phyloP scores from a whole-genome alignment of 2,888 invertebrate genomes.

The Aquatica leii region DNA sequence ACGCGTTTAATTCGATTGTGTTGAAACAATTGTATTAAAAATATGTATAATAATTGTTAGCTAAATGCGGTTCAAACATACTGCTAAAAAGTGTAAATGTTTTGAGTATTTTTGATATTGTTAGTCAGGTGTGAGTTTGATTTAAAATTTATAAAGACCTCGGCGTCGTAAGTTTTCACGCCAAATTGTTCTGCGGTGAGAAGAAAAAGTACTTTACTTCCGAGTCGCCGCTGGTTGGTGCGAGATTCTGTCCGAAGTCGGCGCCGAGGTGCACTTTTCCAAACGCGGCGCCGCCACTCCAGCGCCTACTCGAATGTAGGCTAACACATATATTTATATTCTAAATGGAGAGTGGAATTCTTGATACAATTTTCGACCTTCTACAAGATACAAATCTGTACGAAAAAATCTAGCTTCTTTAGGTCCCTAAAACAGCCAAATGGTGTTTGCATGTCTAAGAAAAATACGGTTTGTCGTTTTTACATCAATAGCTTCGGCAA shows the following conservation, averaged over 20 bases:
- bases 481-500: slow-evolving; percentile 21
- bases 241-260: slow-evolving; percentile 37
- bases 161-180: slow-evolving; percentile 33
- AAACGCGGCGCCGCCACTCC: slow-evolving; percentile 42
- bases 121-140: slow-evolving; percentile 18
- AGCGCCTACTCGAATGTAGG: slow-evolving; percentile 47
- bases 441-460: slow-evolving; percentile 30
- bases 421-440: slow-evolving; percentile 36
- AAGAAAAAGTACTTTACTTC: slow-evolving; percentile 41
- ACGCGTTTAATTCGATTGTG: no score
- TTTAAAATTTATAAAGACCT: slow-evolving; percentile 23
- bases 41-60: no score
- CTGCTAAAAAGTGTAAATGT: no score
- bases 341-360: slow-evolving; percentile 46
- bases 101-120: no score
- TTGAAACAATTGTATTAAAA: no score
- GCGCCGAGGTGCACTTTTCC: slow-evolving; percentile 40
- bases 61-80: no score
- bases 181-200: slow-evolving; percentile 41
- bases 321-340: slow-evolving; percentile 49
- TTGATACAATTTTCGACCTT: slow-evolving; percentile 48
- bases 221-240: slow-evolving; percentile 40
- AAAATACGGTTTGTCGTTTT: slow-evolving; percentile 23
- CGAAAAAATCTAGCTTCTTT: slow-evolving; percentile 42
- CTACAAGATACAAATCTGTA: slow-evolving; percentile 46